These are phyloP conservation scores for Phoxinus phoxinus DNA, from an alignment of 2,113 vertebrate genomes.

Conservation along the genomic window DNA sequence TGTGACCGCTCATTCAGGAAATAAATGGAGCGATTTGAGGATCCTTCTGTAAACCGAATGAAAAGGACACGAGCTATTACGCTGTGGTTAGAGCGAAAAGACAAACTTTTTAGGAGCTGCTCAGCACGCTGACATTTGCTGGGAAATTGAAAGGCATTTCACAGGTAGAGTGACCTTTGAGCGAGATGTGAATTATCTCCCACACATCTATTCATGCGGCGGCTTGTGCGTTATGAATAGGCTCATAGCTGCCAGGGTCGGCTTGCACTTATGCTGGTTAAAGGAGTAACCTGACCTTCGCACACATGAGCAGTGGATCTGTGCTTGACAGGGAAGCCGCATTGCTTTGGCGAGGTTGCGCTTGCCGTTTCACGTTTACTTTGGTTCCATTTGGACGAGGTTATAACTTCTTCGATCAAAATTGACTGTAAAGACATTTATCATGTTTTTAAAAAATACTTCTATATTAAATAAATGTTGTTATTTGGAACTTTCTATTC, in stretches of 20 bases:
- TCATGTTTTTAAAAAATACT: no score
- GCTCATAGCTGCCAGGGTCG: slow-evolving; percentile 66
- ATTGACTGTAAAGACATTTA: no score
- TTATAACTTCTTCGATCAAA: neutral
- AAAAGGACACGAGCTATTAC: slow-evolving; percentile 20
- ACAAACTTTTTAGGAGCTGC: slow-evolving; percentile 12
- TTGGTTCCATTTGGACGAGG: neutral
- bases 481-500: no score
- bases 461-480: no score
- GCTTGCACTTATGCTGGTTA: slow-evolving; percentile 56
- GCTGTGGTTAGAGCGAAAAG: neutral
- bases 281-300: slow-evolving; percentile 62
- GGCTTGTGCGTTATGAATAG: slow-evolving; percentile 70
- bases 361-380: neutral
- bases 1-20: neutral
- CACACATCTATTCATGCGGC: slow-evolving; percentile 66
- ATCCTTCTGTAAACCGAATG: slow-evolving; percentile 1
- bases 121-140: slow-evolving; percentile 38
- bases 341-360: neutral
- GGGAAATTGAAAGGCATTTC: slow-evolving; percentile 24
- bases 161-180: slow-evolving; percentile 68
- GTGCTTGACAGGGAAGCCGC: neutral
- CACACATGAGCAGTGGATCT: neutral
- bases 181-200: slow-evolving; percentile 63
- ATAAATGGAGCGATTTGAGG: slow-evolving; percentile 4